These are phyloP conservation scores for Caerostris darwini DNA, from an alignment of 1,140 invertebrate species.

Conservation along the genomic window DNA sequence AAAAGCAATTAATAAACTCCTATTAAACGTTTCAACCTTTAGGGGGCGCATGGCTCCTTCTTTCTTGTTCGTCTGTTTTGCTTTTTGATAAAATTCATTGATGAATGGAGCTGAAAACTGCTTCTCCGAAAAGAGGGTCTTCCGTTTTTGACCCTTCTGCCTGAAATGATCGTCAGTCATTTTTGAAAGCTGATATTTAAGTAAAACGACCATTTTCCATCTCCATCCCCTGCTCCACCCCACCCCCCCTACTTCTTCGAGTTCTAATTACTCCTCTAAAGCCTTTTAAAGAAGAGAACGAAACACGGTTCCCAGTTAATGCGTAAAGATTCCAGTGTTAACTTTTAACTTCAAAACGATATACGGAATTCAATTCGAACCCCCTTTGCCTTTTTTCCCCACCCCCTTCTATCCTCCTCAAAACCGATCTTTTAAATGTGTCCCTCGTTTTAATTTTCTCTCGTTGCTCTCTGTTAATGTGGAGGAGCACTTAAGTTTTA, in stretches of 20 bases:
- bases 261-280: conserved; percentile 64
- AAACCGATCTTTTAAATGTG: conserved; percentile 44
- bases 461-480: conserved; percentile 25
- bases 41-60: not conserved
- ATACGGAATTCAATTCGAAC: conserved; percentile 15
- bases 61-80: not conserved
- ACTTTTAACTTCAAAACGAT: conserved; percentile 39
- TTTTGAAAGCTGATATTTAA: conserved; percentile 58
- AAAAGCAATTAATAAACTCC: conserved; percentile 66
- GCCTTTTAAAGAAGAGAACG: conserved; percentile 59
- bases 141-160: conserved; percentile 46
- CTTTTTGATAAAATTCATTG: conserved; percentile 65
- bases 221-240: not conserved
- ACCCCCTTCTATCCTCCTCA: not conserved
- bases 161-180: conserved; percentile 37
- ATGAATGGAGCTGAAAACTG: conserved; percentile 18
- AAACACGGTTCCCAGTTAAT: conserved; percentile 12
- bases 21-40: conserved; percentile 60
- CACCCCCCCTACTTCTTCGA: not conserved
- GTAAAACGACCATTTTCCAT: conserved; percentile 64
- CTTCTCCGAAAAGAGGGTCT: not conserved
- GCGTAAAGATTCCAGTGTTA: conserved; percentile 30
- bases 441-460: conserved; percentile 69
- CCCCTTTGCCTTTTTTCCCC: conserved; percentile 14
- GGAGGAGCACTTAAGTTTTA: conserved; percentile 68